Evolutionary conservation across 2,113 vertebrate species (phyloP), one percentile per base, ranked within the genome.

Genomic region (Brachionichthys hirsutus): DNA sequence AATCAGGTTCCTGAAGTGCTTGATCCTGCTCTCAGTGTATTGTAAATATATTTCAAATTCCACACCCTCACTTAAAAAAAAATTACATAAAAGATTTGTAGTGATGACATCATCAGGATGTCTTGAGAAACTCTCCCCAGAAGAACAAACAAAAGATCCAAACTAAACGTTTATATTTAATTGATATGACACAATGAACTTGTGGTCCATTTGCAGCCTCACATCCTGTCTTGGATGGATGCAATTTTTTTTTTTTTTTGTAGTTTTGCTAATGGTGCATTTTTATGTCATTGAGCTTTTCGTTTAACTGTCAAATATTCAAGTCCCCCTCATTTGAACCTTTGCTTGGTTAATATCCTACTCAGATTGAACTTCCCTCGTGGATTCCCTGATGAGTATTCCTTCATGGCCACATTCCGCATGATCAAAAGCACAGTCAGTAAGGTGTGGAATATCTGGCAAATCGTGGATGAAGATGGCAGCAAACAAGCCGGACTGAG

Each of bases 371-470:
- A 90, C 72, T 93, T 92, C 36, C 92, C 92, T 11, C 85, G 85
- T 0, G 92, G 92, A n/a, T 91, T 93, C 67, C 92, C 92, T 0
- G 89, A 92, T 0, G 92, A 92, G 75, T 93, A 92, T 62, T 93
- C 92, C 36, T 90, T 93, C 84, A 92, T 93, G 89, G 82, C 80
- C 12, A 93, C 92, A 5, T 93, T 93, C 78, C 90, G 92, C 55
- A 93, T 93, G 92, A 90, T 92, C 74, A 93, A 93, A 75, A 93
- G 78, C 85, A 92, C 89, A 0, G 87, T 92, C 43, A 89, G 74
- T 82, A 93, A 93, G 62, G 91, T 92, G 80, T 93, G 92, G 92
- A 93, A 93, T 51, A 67, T 93, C 52, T 93, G 92, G 92, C 92
- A 93, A 61, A 72, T 93, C 5, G 84, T 93, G 70, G 91, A 92